These are phyloP conservation scores for Eupeodes luniger DNA, from an alignment of 2,888 invertebrate species.

Conservation along the genomic window DNA sequence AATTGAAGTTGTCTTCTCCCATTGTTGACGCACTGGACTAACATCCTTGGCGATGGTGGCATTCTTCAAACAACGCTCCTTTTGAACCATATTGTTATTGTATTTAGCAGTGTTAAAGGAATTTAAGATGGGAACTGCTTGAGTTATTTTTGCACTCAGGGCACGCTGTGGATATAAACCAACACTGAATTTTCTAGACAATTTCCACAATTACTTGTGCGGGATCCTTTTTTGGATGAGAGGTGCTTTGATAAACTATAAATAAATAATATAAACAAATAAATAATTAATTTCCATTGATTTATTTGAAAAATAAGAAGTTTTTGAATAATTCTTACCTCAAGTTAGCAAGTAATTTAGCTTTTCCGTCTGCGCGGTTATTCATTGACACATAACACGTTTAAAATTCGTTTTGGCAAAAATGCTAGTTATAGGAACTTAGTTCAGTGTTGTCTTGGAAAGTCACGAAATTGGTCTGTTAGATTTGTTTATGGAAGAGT, in stretches of 20 bases:
- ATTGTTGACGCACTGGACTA: slow-evolving; percentile 79
- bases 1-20: slow-evolving; percentile 30
- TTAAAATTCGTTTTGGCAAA: slow-evolving; percentile 39
- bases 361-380: slow-evolving; percentile 82
- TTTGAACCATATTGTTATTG: slow-evolving; percentile 82
- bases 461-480: slow-evolving; percentile 54
- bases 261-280: slow-evolving; percentile 20
- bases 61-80: slow-evolving; percentile 80
- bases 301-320: neutral
- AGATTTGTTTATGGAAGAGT: slow-evolving; percentile 11
- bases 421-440: slow-evolving; percentile 1
- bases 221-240: slow-evolving; percentile 92
- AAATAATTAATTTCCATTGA: neutral
- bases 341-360: slow-evolving; percentile 82
- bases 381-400: slow-evolving; percentile 82
- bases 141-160: slow-evolving; percentile 85
- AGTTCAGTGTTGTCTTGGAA: slow-evolving; percentile 24
- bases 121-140: slow-evolving; percentile 8
- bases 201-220: slow-evolving; percentile 93
- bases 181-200: slow-evolving; percentile 93
- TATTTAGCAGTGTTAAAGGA: neutral
- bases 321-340: slow-evolving; percentile 79
- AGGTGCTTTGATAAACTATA: slow-evolving; percentile 92
- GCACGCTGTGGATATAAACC: slow-evolving; percentile 93
- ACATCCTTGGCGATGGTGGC: slow-evolving; percentile 80